Evolutionary conservation across 2,888 invertebrate species (phyloP), one percentile per base, ranked within the genome.

Genomic region (Caenorhabditis sp.): DNA sequence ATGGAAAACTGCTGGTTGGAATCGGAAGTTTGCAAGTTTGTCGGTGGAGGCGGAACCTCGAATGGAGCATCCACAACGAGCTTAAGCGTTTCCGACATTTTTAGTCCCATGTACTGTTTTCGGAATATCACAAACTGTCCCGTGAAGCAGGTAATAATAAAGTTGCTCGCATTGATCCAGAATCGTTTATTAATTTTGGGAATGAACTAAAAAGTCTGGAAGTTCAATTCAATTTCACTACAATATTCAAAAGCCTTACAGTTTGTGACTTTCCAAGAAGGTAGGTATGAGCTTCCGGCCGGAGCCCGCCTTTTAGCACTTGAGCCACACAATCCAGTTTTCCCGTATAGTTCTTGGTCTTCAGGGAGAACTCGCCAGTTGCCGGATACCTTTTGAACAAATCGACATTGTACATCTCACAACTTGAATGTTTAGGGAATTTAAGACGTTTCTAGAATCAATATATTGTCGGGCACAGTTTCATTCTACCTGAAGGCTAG

Each of bases 61-160:
- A 58, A 22, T 3, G 59, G 32, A 24, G 70, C 78, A 32, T 63
- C 56, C 6, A 78, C 63, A 9, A 63, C 62, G n/a, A 75, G 43
- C 32, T 52, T 30, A 7, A 22, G 13, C 4, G 17, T 27, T 22
- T 39, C 50, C 2, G 61, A 20, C 62, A 70, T 61, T 26, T 78
- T 63, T 8, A 81, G 37, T 37, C 81, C 81, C 79, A 81, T 81
- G 43, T 70, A 81, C 30, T 70, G 73, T 26, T 75, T 73, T 37
- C 65, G n/a, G 35, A 45, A 81, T 8, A 79, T 61, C 2, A 73
- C 27, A n/a, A 43, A 24, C 11, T 73, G 46, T 6, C 55, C 39
- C 24, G 52, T 39, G 15, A 43, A 68, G 15, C 81, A 81, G 3
- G 65, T 75, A 2, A 81, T 78, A 11, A 77, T n/a, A 30, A 79